phyloP scores from a whole-genome alignment of 2,113 vertebrate genomes.

The Sceloporus tristichus region DNA sequence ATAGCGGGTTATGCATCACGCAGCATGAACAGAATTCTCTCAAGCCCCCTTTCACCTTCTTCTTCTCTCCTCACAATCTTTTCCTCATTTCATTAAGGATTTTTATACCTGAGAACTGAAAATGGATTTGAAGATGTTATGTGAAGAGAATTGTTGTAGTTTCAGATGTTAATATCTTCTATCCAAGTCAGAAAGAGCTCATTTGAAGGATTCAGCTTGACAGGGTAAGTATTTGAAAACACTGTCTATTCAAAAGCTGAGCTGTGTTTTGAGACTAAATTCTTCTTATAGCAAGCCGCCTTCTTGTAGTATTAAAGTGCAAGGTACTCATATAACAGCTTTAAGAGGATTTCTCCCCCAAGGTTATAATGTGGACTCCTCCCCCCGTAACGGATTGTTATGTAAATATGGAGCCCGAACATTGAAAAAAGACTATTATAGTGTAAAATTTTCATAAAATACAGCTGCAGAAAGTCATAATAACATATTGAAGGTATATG shows the following conservation, averaged over 20 bases:
- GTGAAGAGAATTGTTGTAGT: conserved; percentile 19
- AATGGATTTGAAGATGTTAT: neutral
- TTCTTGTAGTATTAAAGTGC: conserved; percentile 13
- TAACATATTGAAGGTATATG: neutral
- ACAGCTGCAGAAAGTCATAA: neutral
- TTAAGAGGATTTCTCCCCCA: conserved; percentile 22
- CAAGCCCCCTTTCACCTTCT: neutral
- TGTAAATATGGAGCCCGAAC: conserved; percentile 36
- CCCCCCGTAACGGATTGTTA: conserved; percentile 19
- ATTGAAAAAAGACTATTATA: conserved; percentile 33
- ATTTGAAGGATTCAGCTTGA: conserved; percentile 24
- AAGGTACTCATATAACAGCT: conserved; percentile 26
- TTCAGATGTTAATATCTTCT: conserved; percentile 44
- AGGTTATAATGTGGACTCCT: conserved; percentile 45
- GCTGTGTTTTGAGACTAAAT: conserved; percentile 32
- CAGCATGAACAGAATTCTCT: neutral
- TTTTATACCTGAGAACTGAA: neutral
- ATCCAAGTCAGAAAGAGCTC: conserved; percentile 13
- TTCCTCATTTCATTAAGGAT: neutral
- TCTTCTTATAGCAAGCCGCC: conserved; percentile 11
- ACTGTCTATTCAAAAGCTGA: conserved; percentile 37
- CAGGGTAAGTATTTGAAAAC: conserved; percentile 37
- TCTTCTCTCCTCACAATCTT: neutral
- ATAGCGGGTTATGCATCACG: neutral
- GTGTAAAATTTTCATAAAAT: conserved; percentile 12